Base-by-base conservation (phyloP, 2,888 invertebrate genomes). In the Plagiodera versicolora region DNA sequence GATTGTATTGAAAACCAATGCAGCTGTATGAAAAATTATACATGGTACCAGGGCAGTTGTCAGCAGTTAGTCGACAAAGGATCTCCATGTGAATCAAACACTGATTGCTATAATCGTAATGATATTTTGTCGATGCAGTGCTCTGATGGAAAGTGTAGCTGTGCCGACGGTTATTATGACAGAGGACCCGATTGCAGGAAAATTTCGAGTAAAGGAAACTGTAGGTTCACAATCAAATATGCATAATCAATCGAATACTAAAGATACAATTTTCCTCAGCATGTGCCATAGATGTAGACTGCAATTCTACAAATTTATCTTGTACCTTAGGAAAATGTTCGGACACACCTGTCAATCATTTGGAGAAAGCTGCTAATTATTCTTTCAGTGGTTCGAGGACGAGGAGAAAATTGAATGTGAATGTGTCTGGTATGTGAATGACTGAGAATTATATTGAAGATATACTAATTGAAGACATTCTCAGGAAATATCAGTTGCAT, bases 21-120 rank as follows among this genome's bases (percentile, higher is more conserved):
- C 51, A 55, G 59, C 18, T 73, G 73, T 53, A 18, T 63, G 20
- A 52, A 60, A 45, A 64, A 64, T 9, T 71, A 57, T 56, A 65
- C 65, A 58, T 73, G 73, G 73, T 72, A 66, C 45, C 61, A 66
- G 47, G 73, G 73, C 17, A 60, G 65, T 51, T 73, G 73, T 56
- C 59, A 56, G 56, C 44, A 58, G 51, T 70, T 61, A 51, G 67
- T 60, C 2, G 63, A 55, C 19, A 66, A 72, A 60, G 69, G 66
- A 30, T 68, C 66, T 45, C 3, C 46, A 2, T 73, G 73, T 46
- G 18, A 49, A 8, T 11, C 58, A 8, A 17, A 52, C 18, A 51
- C 60, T 9, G 63, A 66, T 32, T 73, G 73, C 61, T 66, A 63
- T 19, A 70, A 71, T 53, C 64, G 54, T 9, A 66, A 64, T 28